These are phyloP conservation scores for Enteromius thamalakanensis DNA, from an alignment of 2,797 vertebrate species.

Conservation along the genomic window DNA sequence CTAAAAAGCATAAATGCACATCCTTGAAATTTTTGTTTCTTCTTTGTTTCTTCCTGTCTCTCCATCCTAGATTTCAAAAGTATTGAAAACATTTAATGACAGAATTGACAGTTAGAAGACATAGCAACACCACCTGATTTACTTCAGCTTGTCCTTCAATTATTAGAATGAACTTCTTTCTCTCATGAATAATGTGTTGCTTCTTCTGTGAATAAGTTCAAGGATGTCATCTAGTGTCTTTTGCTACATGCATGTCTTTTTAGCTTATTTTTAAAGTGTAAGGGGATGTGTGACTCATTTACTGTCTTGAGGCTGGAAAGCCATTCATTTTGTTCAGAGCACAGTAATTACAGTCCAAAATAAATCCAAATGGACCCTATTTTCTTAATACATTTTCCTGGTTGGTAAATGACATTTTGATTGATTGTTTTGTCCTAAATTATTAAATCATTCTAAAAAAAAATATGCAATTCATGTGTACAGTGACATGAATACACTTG, in stretches of 20 bases:
- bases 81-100: not conserved
- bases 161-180: constrained; percentile 43
- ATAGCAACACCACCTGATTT: constrained; percentile 2
- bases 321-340: not conserved
- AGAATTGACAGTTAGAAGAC: not conserved
- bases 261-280: constrained; percentile 1
- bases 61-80: not conserved
- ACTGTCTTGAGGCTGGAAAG: constrained; percentile 9
- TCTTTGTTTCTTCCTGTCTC: not conserved
- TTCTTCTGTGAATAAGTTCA: constrained; percentile 31
- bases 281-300: not conserved
- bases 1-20: not conserved
- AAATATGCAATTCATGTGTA: not conserved
- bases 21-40: not conserved
- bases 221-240: constrained; percentile 20
- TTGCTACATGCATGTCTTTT: constrained; percentile 10
- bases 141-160: constrained; percentile 19
- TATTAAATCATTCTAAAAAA: not conserved
- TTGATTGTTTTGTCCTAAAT: not conserved
- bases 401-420: not conserved
- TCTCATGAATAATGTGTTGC: constrained; percentile 36
- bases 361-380: not conserved
- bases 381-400: not conserved
- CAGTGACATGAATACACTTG: not conserved
- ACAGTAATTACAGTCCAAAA: not conserved